Evolutionary conservation across 2,888 invertebrate species (phyloP), one percentile per base, ranked within the genome.

Genomic region (Pocota personata): DNA sequence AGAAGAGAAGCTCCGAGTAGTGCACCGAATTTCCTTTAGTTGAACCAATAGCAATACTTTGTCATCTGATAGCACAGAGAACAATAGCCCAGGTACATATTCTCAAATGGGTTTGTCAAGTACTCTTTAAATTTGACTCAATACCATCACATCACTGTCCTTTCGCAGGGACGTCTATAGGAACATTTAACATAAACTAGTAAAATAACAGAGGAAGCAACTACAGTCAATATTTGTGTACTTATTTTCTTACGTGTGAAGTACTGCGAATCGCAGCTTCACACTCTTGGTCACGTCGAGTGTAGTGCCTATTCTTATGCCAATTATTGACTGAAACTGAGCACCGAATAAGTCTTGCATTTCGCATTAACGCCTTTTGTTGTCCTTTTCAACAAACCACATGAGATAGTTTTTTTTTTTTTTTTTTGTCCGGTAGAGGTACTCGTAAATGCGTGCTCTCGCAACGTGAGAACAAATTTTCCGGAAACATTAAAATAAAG

Each of bases 401-500:
- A n/a, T 12, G 50, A 24, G 21, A 8, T 8, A 0, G 6, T 3
- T 5, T 40, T 40, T 4, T 12, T 37, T 37, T 19, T 12, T 1
- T 37, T 21, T n/a, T 19, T 7, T 37, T 5, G 3, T 2, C 6
- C 0, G 1, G 12, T 37, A 12, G 10, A 10, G 2, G 32, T 2
- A 32, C 7, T n/a, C n/a, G 10, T 37, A 37, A 37, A 37, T 37
- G n/a, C 6, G 14, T 14, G 14, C 6, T n/a, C 48, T 12, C 40
- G 10, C 8, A 58, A 40, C n/a, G 71, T 40, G 30, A 50, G 72
- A 69, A 69, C 14, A 69, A 12, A 60, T 60, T 10, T 37, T 67
- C 58, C 48, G 67, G 50, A 69, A 66, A 76, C 8, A 58, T 58
- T 46, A 48, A 66, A 37, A 55, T 32, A 46, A 67, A 67, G 35